These are phyloP conservation scores for Prunella strophiata DNA, from an alignment of 2,797 vertebrate species.

Conservation along the genomic window DNA sequence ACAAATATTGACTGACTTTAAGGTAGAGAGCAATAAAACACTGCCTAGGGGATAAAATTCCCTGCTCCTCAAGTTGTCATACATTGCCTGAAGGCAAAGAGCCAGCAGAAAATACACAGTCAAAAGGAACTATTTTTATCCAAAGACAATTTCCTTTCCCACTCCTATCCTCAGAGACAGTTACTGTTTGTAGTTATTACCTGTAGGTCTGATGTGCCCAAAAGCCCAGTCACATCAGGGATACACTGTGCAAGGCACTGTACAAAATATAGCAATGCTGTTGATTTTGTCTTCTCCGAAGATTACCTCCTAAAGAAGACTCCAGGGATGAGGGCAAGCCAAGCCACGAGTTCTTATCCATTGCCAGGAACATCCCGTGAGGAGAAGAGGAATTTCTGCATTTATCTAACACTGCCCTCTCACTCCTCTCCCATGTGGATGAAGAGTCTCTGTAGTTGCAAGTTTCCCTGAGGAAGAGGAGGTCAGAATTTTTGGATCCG, in stretches of 20 bases:
- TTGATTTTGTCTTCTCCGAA: constrained; percentile 22
- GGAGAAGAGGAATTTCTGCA: neutral
- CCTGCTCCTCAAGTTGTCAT: constrained; percentile 32
- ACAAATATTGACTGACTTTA: constrained; percentile 61
- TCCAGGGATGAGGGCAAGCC: neutral
- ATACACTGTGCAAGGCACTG: constrained; percentile 26
- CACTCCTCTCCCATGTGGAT: neutral
- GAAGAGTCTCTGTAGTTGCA: neutral
- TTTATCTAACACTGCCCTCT: neutral
- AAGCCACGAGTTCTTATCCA: neutral
- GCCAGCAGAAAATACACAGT: constrained; percentile 59
- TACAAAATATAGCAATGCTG: neutral
- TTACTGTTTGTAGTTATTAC: constrained; percentile 54
- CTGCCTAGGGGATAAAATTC: constrained; percentile 7
- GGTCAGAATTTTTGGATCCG: neutral
- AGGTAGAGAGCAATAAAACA: constrained; percentile 49
- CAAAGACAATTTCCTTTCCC: constrained; percentile 63
- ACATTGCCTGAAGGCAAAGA: constrained; percentile 46
- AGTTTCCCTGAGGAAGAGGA: neutral
- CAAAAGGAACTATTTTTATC: constrained; percentile 67
- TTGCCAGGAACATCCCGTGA: neutral
- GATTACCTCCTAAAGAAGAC: constrained; percentile 18
- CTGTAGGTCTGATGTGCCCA: constrained; percentile 51
- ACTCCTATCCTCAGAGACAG: constrained; percentile 40
- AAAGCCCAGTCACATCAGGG: constrained; percentile 50